Base-by-base conservation (phyloP, 2,888 invertebrate species). In the Cryptosula pallasiana region DNA sequence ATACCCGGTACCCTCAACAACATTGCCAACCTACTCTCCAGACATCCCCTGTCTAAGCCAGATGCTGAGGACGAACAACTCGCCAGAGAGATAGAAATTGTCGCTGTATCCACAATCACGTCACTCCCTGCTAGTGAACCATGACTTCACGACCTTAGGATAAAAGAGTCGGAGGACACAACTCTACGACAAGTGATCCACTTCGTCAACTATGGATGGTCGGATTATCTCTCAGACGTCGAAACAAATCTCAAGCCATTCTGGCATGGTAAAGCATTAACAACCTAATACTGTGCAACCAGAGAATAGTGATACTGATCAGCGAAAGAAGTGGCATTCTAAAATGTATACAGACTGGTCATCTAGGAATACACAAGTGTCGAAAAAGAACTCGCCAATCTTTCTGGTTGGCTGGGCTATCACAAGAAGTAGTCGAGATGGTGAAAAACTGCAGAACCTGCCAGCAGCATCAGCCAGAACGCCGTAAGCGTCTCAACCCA, bases 401-500 rank as follows among this genome's bases (percentile, higher is more conserved):
- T 45, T 5, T 45, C 9, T 45, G 45, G 45, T 45, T 5, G 45
- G 5, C 57, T 23, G 25, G 25, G n/a, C 13, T 57, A 57, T 57
- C 57, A 23, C 57, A 57, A 57, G 25, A 57, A 57, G 57, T 57
- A 57, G 57, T 23, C 23, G 57, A 57, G 57, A 57, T 57, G 57
- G 57, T 57, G 57, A 57, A 57, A 20, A 57, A 23, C 57, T 57
- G 57, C 57, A 57, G 57, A 57, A 23, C 57, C 57, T 57, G 57
- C 57, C 57, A 57, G 57, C 5, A n/a, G 25, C 57, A 57, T 23
- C 5, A 57, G 25, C 57, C 57, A 57, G 57, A 69, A 34, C 25
- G 25, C 20, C 32, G 25, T 29, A 74, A 76, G 55, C 74, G 74
- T 13, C 16, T 76, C 27, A 23, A 69, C 32, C 54, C 72, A 13